Percentiles rank a stretch among this genome's conserved stretches.
Evolutionary conservation across 2,797 vertebrate species (phyloP).

Genomic region (Pseudochaenichthys georgianus): DNA sequence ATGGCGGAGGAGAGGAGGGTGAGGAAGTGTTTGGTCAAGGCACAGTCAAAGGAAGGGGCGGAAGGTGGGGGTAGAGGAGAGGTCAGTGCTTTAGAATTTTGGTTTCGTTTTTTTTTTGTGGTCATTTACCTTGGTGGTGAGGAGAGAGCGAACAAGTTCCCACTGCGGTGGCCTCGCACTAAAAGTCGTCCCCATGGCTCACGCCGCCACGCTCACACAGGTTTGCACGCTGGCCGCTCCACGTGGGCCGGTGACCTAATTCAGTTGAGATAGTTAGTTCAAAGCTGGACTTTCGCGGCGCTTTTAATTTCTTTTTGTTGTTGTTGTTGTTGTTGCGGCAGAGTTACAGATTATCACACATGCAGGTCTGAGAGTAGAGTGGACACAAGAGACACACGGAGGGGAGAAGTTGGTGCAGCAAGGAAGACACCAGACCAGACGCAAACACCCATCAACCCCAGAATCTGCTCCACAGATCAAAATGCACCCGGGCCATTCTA

Average conservation of each 20-base stretch:
- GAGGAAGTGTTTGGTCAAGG: slow-evolving; percentile 69
- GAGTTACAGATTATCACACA: slow-evolving; percentile 75
- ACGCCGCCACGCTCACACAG: slow-evolving; percentile 70
- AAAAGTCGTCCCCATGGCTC: slow-evolving; percentile 83
- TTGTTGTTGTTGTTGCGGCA: slow-evolving; percentile 38
- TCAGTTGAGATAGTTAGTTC: slow-evolving; percentile 88
- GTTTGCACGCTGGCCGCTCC: slow-evolving; percentile 72
- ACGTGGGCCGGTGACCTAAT: slow-evolving; percentile 84
- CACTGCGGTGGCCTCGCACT: slow-evolving; percentile 73
- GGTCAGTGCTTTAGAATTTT: slow-evolving; percentile 77
- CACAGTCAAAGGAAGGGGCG: slow-evolving; percentile 73
- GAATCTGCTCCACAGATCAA: slow-evolving; percentile 82
- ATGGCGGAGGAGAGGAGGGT: slow-evolving; percentile 47
- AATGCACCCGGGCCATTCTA: slow-evolving; percentile 80
- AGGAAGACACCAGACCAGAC: slow-evolving; percentile 73
- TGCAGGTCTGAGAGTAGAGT: slow-evolving; percentile 78
- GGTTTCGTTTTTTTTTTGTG: slow-evolving; percentile 60
- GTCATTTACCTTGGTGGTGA: slow-evolving; percentile 80
- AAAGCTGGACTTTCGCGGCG: slow-evolving; percentile 67
- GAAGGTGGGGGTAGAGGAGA: slow-evolving; percentile 67
- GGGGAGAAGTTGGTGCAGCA: slow-evolving; percentile 68
- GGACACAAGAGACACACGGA: slow-evolving; percentile 78
- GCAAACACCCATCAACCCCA: slow-evolving; percentile 72
- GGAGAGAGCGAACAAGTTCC: slow-evolving; percentile 78
- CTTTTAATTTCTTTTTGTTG: slow-evolving; percentile 20